Base-by-base conservation (phyloP, 2,113 vertebrate species). In the Scortum barcoo region DNA sequence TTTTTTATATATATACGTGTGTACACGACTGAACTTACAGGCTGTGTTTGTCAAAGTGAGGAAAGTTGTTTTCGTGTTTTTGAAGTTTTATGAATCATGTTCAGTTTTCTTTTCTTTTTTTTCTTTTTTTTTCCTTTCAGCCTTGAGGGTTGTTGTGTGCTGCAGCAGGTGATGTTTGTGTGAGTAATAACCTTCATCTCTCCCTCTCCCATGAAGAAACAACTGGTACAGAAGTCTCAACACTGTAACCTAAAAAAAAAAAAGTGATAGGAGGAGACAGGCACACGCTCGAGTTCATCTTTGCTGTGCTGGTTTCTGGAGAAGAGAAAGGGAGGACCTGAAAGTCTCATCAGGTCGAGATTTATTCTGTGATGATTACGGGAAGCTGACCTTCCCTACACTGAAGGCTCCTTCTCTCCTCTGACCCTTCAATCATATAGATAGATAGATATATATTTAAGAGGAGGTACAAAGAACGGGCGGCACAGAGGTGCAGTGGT, bases 341-440 rank as follows among this genome's bases (percentile, higher is more conserved):
- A 57, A 78, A 72, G 58, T 63, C 28, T 63, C 33, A n/a, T 58
- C 1, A 26, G 30, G 44, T 12, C 68, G 20, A 72, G n/a, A 33
- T 72, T 74, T 86, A 36, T 66, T 69, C 74, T 61, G 56, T 62
- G 33, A 75, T 20, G 12, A 40, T 58, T 51, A 44, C 8, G n/a
- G 76, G 86, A 88, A 60, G 40, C 78, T 46, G 65, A 81, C n/a
- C 42, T 68, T 75, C 72, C 63, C 78, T 75, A 77, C 71, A 78
- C 83, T 66, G 84, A 61, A 16, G 65, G 79, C 48, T 85, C 78
- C 67, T 22, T 22, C 12, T 68, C 80, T 84, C 86, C 84, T 69
- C 46, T 57, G 16, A 72, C 53, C 54, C 58, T 57, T 53, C 76
- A 87, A 90, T 92, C 89, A 88, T 76, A 88, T n/a, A n/a, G n/a